phyloP scores from a whole-genome alignment of 1,140 invertebrate species.

The Matsumurasca onukii region DNA sequence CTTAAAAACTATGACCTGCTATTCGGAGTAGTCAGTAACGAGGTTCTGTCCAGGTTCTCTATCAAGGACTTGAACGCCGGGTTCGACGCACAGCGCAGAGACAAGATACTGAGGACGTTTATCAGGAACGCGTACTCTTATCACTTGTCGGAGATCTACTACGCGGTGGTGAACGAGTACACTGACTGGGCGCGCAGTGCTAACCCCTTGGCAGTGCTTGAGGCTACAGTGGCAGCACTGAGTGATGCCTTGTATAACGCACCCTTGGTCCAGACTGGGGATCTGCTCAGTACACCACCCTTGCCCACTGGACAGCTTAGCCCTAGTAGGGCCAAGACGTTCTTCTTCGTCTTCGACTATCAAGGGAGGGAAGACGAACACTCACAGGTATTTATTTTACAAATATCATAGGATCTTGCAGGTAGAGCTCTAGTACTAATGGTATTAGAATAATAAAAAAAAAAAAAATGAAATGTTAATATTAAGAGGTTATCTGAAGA shows the following conservation, averaged over 20 bases:
- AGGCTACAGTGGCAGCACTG: constrained; percentile 84
- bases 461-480: too few species aligned
- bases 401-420: too few species aligned
- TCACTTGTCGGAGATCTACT: constrained; percentile 95
- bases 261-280: constrained; percentile 77
- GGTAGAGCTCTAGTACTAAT: too few species aligned
- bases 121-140: constrained; percentile 90
- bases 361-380: constrained; percentile 89
- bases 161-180: constrained; percentile 94
- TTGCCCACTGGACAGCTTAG: constrained; percentile 18
- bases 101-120: constrained; percentile 83
- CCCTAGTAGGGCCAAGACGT: constrained; percentile 56
- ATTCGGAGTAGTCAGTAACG: constrained; percentile 79
- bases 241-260: constrained; percentile 90
- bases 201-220: constrained; percentile 88
- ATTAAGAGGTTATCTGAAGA: too few species aligned
- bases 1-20: constrained; percentile 68
- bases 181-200: constrained; percentile 93
- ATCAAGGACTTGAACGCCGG: constrained; percentile 8
- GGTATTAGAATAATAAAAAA: too few species aligned
- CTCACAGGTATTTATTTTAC: constrained; percentile 80
- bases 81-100: constrained; percentile 43
- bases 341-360: constrained; percentile 92
- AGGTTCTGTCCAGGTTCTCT: constrained; percentile 57
- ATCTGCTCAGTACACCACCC: constrained; percentile 61